Conservation (phyloP, 2,113 vertebrate species). For the Desmodus rotundus region DNA sequence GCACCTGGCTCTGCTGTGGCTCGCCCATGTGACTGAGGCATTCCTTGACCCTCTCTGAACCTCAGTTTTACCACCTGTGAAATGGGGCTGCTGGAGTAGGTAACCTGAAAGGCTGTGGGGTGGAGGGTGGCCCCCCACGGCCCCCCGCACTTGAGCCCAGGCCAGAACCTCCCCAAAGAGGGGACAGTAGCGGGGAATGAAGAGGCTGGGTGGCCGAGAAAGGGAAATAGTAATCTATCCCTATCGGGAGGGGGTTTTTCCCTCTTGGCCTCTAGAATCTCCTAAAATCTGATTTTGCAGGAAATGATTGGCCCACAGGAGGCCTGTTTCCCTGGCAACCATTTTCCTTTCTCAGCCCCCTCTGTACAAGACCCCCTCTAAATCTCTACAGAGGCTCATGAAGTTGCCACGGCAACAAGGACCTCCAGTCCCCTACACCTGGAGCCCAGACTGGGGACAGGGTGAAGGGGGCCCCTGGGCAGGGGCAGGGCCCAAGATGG, state of each 20-base stretch:
- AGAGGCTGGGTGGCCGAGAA: not conserved
- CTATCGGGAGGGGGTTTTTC: not conserved
- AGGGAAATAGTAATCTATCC: not conserved
- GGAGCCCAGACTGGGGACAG: constrained; percentile 6
- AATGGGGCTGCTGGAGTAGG: not conserved
- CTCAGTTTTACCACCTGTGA: not conserved
- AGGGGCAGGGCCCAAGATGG: not conserved
- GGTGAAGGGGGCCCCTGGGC: not conserved
- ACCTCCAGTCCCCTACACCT: constrained; percentile 23
- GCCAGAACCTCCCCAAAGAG: not conserved
- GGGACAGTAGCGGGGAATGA: not conserved
- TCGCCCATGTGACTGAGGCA: not conserved
- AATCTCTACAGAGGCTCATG: not conserved
- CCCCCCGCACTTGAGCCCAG: not conserved
- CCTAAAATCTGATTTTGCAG: constrained; percentile 41
- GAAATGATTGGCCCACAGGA: constrained; percentile 8
- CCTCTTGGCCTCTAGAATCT: not conserved
- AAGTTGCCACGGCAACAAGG: constrained; percentile 47
- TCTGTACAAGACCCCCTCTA: not conserved
- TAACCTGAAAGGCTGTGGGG: not conserved
- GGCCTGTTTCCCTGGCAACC: constrained; percentile 46
- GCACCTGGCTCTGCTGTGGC: not conserved
- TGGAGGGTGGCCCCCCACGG: not conserved
- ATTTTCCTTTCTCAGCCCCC: constrained; percentile 31
- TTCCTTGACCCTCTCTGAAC: not conserved